Percentiles rank a stretch among this genome's conserved stretches.
phyloP scores from a whole-genome alignment of 2,113 vertebrate species.

The Ranitomeya variabilis region DNA sequence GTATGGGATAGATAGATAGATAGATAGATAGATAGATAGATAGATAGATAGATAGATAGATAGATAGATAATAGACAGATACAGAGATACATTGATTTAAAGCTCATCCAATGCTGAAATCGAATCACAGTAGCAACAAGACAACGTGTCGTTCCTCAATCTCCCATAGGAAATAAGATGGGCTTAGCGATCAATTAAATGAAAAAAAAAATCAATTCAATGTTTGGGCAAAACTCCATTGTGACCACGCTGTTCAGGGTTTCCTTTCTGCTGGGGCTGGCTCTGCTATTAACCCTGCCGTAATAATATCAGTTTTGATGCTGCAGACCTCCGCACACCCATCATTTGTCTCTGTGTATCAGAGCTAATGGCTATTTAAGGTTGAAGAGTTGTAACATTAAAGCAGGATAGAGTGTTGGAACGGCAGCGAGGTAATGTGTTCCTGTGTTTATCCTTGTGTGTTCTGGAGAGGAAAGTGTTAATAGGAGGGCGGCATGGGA shows the following conservation, averaged over 20 bases:
- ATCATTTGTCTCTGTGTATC: background rate
- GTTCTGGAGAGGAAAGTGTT: background rate
- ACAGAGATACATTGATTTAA: background rate
- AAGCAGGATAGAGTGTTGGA: background rate
- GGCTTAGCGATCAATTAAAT: slow-evolving; percentile 14
- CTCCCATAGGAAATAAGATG: slow-evolving; percentile 27
- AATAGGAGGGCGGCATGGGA: background rate
- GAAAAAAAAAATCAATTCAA: slow-evolving; percentile 32
- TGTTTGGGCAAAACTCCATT: background rate
- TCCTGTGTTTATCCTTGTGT: too few relatives aligned
- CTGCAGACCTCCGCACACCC: slow-evolving; percentile 20
- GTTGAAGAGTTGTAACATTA: background rate
- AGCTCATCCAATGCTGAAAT: background rate
- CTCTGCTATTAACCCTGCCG: slow-evolving; percentile 37
- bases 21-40: background rate
- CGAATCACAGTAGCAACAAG: background rate
- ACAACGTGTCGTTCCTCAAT: background rate
- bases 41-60: background rate
- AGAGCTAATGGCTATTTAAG: slow-evolving; percentile 2
- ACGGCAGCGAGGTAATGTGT: background rate
- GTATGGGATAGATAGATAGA: background rate
- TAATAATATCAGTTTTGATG: slow-evolving; percentile 29
- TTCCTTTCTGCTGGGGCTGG: slow-evolving; percentile 1
- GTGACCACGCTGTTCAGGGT: slow-evolving; percentile 3
- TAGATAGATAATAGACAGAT: background rate